phyloP scores from a whole-genome alignment of 64 coral and sea anemone species.

The Pachyseris speciosa region DNA sequence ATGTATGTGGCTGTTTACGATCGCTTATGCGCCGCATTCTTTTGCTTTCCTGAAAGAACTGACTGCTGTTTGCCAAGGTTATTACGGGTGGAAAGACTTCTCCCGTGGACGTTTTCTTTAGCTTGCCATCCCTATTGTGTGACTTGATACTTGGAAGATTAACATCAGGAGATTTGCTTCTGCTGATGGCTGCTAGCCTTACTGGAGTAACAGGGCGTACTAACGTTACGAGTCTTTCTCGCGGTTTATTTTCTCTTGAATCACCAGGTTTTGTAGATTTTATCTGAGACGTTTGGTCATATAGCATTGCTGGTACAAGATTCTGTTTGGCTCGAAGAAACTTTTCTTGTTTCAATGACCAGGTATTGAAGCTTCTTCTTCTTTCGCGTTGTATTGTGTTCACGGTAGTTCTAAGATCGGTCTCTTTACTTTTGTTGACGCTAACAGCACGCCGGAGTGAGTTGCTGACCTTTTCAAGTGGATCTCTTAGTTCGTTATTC shows the following conservation, averaged over 20 bases:
- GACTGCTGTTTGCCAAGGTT: conserved; percentile 19
- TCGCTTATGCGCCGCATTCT: not conserved
- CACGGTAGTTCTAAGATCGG: conserved; percentile 79
- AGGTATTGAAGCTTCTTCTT: conserved; percentile 74
- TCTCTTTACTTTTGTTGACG: conserved; percentile 89
- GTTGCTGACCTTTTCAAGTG: conserved; percentile 86
- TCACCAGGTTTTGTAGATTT: not conserved
- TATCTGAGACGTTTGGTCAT: not conserved
- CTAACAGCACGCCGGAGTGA: conserved; percentile 87
- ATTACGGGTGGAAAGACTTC: conserved; percentile 1
- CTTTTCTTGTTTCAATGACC: conserved; percentile 89
- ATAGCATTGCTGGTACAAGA: conserved; percentile 53
- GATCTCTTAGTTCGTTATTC: conserved; percentile 90
- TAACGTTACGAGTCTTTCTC: conserved; percentile 4
- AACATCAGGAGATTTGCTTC: not conserved
- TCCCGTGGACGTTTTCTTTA: not conserved
- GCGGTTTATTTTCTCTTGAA: not conserved
- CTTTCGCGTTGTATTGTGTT: conserved; percentile 87
- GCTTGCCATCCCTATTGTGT: not conserved
- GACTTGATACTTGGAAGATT: not conserved
- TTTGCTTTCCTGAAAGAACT: conserved; percentile 5
- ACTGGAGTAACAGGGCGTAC: conserved; percentile 14
- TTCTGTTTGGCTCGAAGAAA: conserved; percentile 81
- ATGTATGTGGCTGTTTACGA: not conserved
- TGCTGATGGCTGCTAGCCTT: not conserved